Evolutionary conservation across 2,113 vertebrate species (phyloP).

Genomic region (Erpornis zantholeuca): DNA sequence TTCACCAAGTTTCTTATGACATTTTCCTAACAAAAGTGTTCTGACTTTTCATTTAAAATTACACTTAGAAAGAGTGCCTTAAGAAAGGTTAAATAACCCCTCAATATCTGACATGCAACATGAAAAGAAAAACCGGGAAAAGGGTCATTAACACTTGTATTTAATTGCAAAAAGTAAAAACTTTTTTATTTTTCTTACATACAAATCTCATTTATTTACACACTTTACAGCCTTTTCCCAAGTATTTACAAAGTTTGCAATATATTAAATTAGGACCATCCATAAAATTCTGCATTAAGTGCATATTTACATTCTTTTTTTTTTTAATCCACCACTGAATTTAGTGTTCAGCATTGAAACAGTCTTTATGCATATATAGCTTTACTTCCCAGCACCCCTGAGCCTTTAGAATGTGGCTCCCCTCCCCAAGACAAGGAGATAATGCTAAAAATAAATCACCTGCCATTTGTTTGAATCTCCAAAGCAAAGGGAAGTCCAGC

Average conservation of each 20-base stretch:
- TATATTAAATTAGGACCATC: conserved; percentile 42
- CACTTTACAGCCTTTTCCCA: conserved; percentile 45
- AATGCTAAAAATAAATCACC: conserved; percentile 10
- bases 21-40: not conserved
- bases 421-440: not conserved
- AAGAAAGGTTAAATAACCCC: not conserved
- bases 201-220: conserved; percentile 68
- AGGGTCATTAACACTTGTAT: conserved; percentile 30
- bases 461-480: not conserved
- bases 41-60: not conserved
- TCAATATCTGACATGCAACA: not conserved
- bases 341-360: not conserved
- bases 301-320: conserved; percentile 54
- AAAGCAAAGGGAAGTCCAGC: conserved; percentile 5
- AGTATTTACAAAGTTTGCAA: conserved; percentile 55
- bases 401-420: conserved; percentile 14
- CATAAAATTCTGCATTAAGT: conserved; percentile 60
- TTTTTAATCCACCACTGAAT: not conserved
- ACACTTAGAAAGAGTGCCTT: not conserved
- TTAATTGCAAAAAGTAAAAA: conserved; percentile 75
- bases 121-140: not conserved
- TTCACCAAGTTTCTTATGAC: not conserved
- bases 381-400: conserved; percentile 26
- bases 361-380: conserved; percentile 11
- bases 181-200: conserved; percentile 32